Conservation (phyloP, 2,113 vertebrate genomes). For the Dolichotis patagonum region DNA sequence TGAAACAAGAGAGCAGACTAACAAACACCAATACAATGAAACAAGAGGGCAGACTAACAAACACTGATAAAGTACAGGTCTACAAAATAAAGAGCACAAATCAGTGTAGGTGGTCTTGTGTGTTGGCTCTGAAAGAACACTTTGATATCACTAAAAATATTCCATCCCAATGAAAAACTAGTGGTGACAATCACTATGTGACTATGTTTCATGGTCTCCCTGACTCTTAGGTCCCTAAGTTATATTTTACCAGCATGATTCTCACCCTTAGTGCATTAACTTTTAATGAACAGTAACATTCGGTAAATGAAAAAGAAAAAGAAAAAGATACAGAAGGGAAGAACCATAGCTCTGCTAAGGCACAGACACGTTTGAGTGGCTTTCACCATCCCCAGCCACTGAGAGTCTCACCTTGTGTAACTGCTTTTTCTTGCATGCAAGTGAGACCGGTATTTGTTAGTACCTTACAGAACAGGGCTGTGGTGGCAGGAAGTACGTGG, state of each 20-base stretch:
- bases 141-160: neutral
- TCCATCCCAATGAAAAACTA: neutral
- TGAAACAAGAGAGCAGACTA: neutral
- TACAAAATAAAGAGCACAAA: neutral
- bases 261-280: neutral
- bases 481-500: neutral
- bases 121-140: neutral
- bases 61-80: neutral
- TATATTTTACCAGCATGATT: neutral
- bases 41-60: neutral
- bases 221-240: neutral
- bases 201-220: no score
- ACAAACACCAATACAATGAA: neutral
- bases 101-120: neutral
- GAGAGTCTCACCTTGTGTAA: neutral
- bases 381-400: neutral
- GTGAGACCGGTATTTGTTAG: neutral
- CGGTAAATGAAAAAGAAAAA: slow-evolving; percentile 6
- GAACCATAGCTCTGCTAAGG: neutral
- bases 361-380: neutral
- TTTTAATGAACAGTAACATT: neutral
- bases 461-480: neutral
- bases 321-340: neutral
- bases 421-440: neutral
- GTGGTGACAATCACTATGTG: neutral